Conservation (phyloP, 2,113 vertebrate species). For the Oenanthe melanoleuca region DNA sequence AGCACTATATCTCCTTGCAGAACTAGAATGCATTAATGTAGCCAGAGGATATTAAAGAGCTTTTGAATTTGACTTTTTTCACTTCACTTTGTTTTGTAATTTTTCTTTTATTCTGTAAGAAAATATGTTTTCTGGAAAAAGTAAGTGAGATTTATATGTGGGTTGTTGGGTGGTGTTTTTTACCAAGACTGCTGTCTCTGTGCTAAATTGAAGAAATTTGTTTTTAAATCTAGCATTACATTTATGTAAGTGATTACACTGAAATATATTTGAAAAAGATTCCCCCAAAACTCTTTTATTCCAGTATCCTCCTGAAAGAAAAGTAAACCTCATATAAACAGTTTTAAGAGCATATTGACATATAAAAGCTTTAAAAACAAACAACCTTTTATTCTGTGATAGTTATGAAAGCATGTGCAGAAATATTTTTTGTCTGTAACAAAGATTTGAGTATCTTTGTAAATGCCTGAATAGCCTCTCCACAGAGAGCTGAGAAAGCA, state of each 20-base stretch:
- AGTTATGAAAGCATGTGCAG: neutral
- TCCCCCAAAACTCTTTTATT: neutral
- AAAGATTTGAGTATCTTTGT: neutral
- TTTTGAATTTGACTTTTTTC: neutral
- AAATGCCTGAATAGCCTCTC: neutral
- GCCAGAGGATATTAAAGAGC: neutral
- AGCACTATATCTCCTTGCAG: neutral
- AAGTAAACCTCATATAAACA: neutral
- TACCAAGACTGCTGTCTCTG: neutral
- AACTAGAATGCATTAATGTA: neutral
- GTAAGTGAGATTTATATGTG: neutral
- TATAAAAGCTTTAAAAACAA: neutral
- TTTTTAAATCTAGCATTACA: neutral
- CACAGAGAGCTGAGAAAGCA: neutral
- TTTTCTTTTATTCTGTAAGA: neutral
- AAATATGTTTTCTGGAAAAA: neutral
- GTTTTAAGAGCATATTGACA: neutral
- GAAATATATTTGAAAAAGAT: neutral
- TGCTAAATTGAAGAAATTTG: neutral
- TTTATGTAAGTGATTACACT: neutral
- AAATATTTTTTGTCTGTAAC: neutral
- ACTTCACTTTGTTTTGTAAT: neutral
- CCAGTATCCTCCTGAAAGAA: neutral
- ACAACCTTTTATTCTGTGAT: neutral
- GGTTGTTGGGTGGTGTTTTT: rapidly evolving